Evolutionary conservation across 2,888 invertebrate genomes (phyloP), one percentile per base, ranked within the genome.

Genomic region (Clitarchus hookeri): DNA sequence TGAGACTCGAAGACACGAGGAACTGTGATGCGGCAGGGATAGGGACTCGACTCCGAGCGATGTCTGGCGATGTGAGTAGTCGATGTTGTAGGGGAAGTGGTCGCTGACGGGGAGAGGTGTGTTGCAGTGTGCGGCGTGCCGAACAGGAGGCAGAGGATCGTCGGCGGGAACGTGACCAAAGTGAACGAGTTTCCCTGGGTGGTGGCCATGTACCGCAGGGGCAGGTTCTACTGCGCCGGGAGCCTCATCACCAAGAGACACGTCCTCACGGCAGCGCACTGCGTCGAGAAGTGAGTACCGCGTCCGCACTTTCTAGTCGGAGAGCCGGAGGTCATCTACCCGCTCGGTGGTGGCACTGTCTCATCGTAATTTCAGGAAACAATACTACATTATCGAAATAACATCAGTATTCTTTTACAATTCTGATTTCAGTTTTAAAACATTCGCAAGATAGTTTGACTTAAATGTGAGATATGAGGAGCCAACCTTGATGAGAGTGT

Each of bases 111-210:
- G 65, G 65, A 23, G 65, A 11, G 19, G 23, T n/a, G 23, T 65
- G 53, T 82, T 91, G 86, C 89, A 94, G 93, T 92, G 88, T 93
- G 93, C 91, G 95, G 95, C 89, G 89, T 94, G 91, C 91, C 94
- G 91, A 91, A 93, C 87, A 90, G 93, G 87, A 92, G 94, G 84
- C 94, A 94, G 77, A 92, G 95, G 77, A 95, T 96, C 87, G 95
- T 96, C 8, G 96, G 96, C 44, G 96, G 96, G 6, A 93, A 93
- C 84, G 92, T 93, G 27, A 93, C 95, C 0, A 92, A 92, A 85
- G 93, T 94, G 13, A 94, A 95, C 88, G 95, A 96, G 90, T 95
- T 95, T 89, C 96, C 96, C 0, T 96, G 96, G 96, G 92, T 96
- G 87, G 96, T 94, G 0, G 95, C 95, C 19, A 92, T 96, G 87